Evolutionary conservation across 1,140 invertebrate species (phyloP).

Genomic region (Artemia franciscana): DNA sequence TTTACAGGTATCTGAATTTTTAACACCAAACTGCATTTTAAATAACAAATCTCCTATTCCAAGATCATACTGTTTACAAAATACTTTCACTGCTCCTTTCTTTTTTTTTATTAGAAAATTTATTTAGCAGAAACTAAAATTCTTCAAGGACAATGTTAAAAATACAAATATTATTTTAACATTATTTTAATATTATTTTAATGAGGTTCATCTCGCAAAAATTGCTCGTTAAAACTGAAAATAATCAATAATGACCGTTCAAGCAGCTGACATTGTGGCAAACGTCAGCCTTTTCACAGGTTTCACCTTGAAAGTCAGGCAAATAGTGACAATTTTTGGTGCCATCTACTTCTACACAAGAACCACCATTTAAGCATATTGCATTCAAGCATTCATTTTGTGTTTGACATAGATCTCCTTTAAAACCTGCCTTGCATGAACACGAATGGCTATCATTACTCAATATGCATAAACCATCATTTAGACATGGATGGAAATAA

Average conservation of each 20-base stretch:
- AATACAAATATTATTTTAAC: too few relatives aligned
- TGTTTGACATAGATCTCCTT: constrained; percentile 14
- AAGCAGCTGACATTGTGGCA: not conserved
- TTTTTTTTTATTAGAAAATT: too few relatives aligned
- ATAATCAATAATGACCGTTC: too few relatives aligned
- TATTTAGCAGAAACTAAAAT: constrained; percentile 38
- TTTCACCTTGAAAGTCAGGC: constrained; percentile 36
- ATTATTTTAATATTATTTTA: too few relatives aligned
- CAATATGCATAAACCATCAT: constrained; percentile 29
- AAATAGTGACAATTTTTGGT: constrained; percentile 36
- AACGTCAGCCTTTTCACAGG: constrained; percentile 31
- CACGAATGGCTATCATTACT: constrained; percentile 17
- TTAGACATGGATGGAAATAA: constrained; percentile 25
- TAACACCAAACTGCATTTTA: too few relatives aligned
- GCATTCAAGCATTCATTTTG: constrained; percentile 10
- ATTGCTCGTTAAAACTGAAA: too few relatives aligned
- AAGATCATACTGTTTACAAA: too few relatives aligned
- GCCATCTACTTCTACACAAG: constrained; percentile 36
- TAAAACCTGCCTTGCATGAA: constrained; percentile 16
- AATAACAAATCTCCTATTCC: too few relatives aligned
- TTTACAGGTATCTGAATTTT: too few relatives aligned
- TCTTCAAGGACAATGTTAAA: too few relatives aligned
- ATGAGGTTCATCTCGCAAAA: too few relatives aligned
- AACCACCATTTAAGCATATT: constrained; percentile 36
- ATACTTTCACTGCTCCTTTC: too few relatives aligned